Conservation (phyloP, 2,888 invertebrate species). For the Galeruca laticollis region DNA sequence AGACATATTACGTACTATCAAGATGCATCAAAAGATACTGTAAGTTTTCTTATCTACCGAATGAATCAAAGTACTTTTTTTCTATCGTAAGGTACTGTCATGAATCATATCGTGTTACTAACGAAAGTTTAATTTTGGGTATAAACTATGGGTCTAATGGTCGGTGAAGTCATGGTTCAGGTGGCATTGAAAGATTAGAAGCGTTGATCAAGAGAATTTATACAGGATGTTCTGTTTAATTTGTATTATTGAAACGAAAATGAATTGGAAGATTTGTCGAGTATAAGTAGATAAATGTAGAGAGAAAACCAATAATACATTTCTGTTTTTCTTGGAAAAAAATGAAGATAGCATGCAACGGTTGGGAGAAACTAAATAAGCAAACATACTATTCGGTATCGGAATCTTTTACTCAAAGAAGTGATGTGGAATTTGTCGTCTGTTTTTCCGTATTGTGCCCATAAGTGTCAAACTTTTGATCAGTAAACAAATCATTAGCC, state of each 20-base stretch:
- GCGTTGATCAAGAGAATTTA: not conserved
- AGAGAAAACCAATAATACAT: too few relatives aligned
- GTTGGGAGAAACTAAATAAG: too few relatives aligned
- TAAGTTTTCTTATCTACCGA: constrained; percentile 5
- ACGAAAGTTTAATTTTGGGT: not conserved
- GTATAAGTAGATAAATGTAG: not conserved
- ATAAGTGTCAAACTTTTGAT: too few relatives aligned
- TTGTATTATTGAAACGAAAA: not conserved
- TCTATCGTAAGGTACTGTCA: not conserved
- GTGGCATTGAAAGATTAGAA: constrained; percentile 1
- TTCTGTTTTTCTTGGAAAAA: too few relatives aligned
- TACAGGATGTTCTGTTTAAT: not conserved
- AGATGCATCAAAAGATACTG: not conserved
- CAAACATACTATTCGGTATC: too few relatives aligned
- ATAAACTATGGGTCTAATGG: not conserved
- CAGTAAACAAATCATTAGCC: too few relatives aligned
- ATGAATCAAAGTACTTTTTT: not conserved
- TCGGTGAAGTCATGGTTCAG: not conserved
- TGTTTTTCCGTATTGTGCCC: too few relatives aligned
- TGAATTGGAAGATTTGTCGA: not conserved
- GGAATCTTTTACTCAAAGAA: too few relatives aligned
- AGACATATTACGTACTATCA: constrained; percentile 7
- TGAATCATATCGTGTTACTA: constrained; percentile 6
- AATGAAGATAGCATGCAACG: too few relatives aligned
- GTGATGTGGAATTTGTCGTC: too few relatives aligned